Evolutionary conservation across 2,113 vertebrate species (phyloP), one percentile per base, ranked within the genome.

Genomic region (Natator depressus): DNA sequence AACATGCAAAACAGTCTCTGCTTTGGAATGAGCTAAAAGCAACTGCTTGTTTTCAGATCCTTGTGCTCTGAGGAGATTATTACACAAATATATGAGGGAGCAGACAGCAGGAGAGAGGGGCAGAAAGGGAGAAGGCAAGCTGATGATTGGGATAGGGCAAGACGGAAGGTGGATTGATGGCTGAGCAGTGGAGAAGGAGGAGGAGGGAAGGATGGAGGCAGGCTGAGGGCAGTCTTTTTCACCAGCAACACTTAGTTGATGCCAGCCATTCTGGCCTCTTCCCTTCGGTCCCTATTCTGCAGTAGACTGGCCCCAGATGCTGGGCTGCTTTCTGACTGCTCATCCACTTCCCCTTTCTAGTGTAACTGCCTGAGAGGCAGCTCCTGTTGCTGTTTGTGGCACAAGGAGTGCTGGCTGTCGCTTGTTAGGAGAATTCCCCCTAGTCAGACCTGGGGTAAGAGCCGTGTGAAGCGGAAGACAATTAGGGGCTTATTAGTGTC

Each of bases 401-500:
- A 0, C 92, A 20, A 95, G 95, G 95, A 93, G 88, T 1, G 84
- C 91, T 96, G 94, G 87, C 96, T 97, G 95, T 96, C 75, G 92
- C 97, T 97, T 65, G 96, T 98, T 97, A 97, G 97, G 93, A 97
- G 97, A 97, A 97, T 94, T 96, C 80, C 95, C 90, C 91, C 29
- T 90, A 95, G 95, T 98, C 95, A 96, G 96, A 96, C 97, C 97
- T 97, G 98, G 96, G 96, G 98, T 97, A 98, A 92, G 5, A 97
- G 98, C 98, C 96, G 98, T 99, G 98, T 99, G 99, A 99, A 99
- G 98, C 97, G 97, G 98, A 98, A 98, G 98, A 98, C 98, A 98
- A 99, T 99, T 98, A 98, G 98, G 98, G 99, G 99, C 99, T 99
- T 99, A 99, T 99, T 99, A 99, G 98, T 95, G 96, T 98, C 98